These are phyloP conservation scores for Lutjanus campechanus DNA, from an alignment of 2,797 vertebrate species.

Conservation along the genomic window DNA sequence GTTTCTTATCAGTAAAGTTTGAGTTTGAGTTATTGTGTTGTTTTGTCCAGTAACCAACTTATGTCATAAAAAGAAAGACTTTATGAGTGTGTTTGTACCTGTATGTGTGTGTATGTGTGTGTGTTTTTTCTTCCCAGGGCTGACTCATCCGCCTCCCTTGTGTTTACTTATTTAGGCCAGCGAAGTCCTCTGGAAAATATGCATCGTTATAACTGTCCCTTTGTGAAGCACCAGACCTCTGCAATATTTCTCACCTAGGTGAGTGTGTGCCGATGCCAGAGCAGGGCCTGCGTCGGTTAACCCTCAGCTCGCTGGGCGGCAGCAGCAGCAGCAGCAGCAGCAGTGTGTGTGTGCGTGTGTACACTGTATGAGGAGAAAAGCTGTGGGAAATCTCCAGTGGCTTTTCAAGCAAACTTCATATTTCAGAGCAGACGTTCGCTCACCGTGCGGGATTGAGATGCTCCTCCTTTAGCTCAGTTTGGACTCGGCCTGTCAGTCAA, in stretches of 20 bases:
- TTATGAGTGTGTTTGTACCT: slow-evolving; percentile 20
- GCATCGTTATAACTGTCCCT: slow-evolving; percentile 88
- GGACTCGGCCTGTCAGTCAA: slow-evolving; percentile 35
- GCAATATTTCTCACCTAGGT: slow-evolving; percentile 90
- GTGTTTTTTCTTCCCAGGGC: slow-evolving; percentile 75
- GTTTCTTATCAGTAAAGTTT: neutral
- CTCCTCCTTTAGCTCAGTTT: slow-evolving; percentile 27
- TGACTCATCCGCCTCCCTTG: slow-evolving; percentile 79
- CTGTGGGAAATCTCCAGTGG: slow-evolving; percentile 53
- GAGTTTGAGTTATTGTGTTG: neutral
- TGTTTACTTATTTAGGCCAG: slow-evolving; percentile 86
- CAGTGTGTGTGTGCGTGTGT: neutral
- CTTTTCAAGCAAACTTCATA: slow-evolving; percentile 69
- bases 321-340: neutral
- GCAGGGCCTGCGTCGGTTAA: slow-evolving; percentile 74
- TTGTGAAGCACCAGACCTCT: slow-evolving; percentile 90
- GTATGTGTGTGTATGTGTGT: slow-evolving; percentile 31
- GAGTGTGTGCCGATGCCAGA: slow-evolving; percentile 83
- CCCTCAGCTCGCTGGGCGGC: slow-evolving; percentile 65
- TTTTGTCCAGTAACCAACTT: slow-evolving; percentile 34
- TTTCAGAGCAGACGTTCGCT: slow-evolving; percentile 70
- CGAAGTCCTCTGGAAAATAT: slow-evolving; percentile 88
- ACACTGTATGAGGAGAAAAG: slow-evolving; percentile 5
- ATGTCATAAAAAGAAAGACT: slow-evolving; percentile 36
- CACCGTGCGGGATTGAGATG: slow-evolving; percentile 47